phyloP scores from a whole-genome alignment of 2,797 vertebrate species.

The Fringilla coelebs region DNA sequence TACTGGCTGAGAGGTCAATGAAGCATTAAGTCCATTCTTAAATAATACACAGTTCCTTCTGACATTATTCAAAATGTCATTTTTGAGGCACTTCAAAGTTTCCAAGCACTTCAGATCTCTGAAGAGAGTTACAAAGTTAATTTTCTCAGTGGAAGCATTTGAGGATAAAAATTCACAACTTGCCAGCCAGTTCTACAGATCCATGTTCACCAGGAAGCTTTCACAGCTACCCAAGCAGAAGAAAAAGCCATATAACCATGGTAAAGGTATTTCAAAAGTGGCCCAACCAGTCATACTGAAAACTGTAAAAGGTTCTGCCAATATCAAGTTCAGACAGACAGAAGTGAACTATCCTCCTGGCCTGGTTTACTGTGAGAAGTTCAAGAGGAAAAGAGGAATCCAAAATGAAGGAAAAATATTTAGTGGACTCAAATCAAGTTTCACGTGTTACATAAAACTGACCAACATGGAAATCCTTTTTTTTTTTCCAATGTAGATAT shows the following conservation, averaged over 20 bases:
- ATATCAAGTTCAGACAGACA: not conserved
- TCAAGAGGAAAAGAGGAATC: not conserved
- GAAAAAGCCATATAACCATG: not conserved
- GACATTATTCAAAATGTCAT: conserved; percentile 39
- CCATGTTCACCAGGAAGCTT: not conserved
- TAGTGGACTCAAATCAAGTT: not conserved
- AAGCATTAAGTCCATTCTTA: conserved; percentile 36
- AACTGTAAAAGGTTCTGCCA: not conserved
- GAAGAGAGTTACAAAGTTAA: conserved; percentile 34
- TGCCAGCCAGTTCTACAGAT: not conserved
- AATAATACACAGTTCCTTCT: not conserved
- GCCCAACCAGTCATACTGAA: not conserved
- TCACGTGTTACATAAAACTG: not conserved
- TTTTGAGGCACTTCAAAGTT: conserved; percentile 36
- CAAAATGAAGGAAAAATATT: not conserved
- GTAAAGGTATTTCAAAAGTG: not conserved
- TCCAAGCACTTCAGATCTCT: conserved; percentile 10
- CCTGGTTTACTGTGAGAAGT: not conserved
- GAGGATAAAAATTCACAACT: not conserved
- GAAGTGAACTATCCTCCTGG: not conserved
- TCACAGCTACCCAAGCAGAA: not conserved
- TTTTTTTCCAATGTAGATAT: not conserved
- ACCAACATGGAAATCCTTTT: not conserved
- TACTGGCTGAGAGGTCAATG: not conserved
- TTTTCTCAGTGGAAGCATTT: not conserved